Percentiles rank a stretch among this genome's conserved stretches.
Evolutionary conservation across 2,797 vertebrate species (phyloP).

Genomic region (Rhynchonycteris naso): DNA sequence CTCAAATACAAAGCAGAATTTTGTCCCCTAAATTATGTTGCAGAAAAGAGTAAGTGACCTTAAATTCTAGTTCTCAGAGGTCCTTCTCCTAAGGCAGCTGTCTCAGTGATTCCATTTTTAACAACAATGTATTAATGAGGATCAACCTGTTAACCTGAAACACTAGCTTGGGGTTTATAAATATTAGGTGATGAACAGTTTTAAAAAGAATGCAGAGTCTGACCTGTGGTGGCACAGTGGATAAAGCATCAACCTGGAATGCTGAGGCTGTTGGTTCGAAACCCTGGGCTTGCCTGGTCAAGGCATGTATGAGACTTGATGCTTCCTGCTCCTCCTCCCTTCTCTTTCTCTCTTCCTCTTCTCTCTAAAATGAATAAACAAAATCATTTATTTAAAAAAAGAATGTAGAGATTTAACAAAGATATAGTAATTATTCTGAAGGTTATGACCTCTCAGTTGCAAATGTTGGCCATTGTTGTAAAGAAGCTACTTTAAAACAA

Average conservation of each 20-base stretch:
- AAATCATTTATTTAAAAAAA: neutral
- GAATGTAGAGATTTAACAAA: neutral
- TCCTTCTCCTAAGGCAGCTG: neutral
- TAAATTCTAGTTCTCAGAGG: neutral
- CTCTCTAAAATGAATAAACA: too few relatives aligned
- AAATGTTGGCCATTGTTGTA: neutral
- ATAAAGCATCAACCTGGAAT: too few relatives aligned
- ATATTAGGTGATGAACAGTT: neutral
- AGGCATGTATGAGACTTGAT: too few relatives aligned
- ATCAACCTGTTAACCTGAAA: neutral
- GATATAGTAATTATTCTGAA: neutral
- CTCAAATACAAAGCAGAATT: neutral
- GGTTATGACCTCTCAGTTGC: neutral
- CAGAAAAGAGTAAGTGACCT: neutral
- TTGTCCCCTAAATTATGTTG: neutral
- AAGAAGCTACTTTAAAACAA: slow-evolving; percentile 8
- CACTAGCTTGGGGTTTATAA: neutral
- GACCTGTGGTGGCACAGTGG: too few relatives aligned
- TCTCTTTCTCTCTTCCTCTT: too few relatives aligned
- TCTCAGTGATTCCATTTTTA: neutral
- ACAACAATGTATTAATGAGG: neutral
- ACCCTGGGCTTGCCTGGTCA: too few relatives aligned
- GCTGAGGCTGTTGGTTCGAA: too few relatives aligned
- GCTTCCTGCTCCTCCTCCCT: too few relatives aligned
- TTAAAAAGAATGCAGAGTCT: neutral